phyloP scores from a whole-genome alignment of 1,140 invertebrate genomes.

The Luehdorfia chinensis region DNA sequence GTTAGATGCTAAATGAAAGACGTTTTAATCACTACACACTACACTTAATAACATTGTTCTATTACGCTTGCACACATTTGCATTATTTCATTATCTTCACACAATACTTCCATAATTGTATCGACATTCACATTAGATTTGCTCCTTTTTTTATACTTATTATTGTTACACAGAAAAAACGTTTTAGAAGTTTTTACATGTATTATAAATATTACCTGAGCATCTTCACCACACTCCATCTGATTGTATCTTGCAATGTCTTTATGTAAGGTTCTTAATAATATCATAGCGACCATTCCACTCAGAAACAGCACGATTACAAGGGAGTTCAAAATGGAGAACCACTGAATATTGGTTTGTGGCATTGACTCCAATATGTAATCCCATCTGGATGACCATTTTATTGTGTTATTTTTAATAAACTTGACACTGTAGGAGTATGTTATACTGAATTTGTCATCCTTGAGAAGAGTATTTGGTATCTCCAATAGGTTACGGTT shows the following conservation, averaged over 20 bases:
- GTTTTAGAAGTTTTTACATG: too few relatives aligned
- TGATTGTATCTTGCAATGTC: slow-evolving; percentile 99
- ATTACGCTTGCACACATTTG: too few relatives aligned
- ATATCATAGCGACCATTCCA: slow-evolving; percentile 99
- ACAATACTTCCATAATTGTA: too few relatives aligned
- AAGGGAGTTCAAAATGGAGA: slow-evolving; percentile 94
- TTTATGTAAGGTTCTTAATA: slow-evolving; percentile 97
- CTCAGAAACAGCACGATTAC: slow-evolving; percentile 94
- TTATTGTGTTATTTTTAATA: slow-evolving; percentile 88
- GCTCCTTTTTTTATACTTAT: too few relatives aligned
- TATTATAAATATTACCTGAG: slow-evolving; percentile 79
- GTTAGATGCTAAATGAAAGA: too few relatives aligned
- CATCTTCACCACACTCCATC: slow-evolving; percentile 97
- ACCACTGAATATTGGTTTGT: slow-evolving; percentile 99
- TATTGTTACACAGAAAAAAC: not conserved
- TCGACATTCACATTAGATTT: too few relatives aligned
- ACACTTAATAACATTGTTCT: too few relatives aligned
- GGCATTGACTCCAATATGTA: slow-evolving; percentile 99
- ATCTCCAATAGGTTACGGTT: slow-evolving; percentile 83
- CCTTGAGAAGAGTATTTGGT: slow-evolving; percentile 73
- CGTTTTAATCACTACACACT: too few relatives aligned
- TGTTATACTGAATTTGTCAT: slow-evolving; percentile 82
- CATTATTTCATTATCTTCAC: too few relatives aligned
- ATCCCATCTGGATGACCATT: slow-evolving; percentile 99
- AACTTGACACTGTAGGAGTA: slow-evolving; percentile 95